Evolutionary conservation across 2,888 invertebrate species (phyloP).

Genomic region (Rhabditophanes sp.): DNA sequence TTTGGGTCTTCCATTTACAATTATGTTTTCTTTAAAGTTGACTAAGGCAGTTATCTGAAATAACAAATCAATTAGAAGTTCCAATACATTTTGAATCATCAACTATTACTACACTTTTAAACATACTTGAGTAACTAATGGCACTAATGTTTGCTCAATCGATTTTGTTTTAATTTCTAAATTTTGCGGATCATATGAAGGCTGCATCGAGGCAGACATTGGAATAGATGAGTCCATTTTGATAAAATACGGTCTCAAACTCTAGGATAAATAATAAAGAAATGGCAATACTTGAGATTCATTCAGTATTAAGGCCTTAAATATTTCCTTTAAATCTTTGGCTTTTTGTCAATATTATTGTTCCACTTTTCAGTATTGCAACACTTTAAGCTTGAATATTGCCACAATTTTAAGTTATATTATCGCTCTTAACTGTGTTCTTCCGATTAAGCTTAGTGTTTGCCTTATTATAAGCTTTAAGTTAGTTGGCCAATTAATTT

Average conservation of each 20-base stretch:
- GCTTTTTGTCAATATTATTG: constrained; percentile 4
- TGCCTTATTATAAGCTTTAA: no score
- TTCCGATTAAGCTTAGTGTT: no score
- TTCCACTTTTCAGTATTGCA: constrained; percentile 3
- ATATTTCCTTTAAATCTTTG: constrained; percentile 2
- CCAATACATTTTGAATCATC: constrained; percentile 1
- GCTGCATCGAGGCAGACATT: constrained; percentile 7
- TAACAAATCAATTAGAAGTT: constrained; percentile 3
- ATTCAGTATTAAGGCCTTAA: no score
- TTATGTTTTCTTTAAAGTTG: constrained; percentile 55
- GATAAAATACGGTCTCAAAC: no score
- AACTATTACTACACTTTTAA: no score
- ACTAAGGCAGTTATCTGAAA: constrained; percentile 73
- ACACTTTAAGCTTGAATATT: no score
- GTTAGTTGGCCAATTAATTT: no score
- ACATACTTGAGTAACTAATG: constrained; percentile 80
- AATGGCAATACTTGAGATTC: no score
- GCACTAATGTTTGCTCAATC: constrained; percentile 79
- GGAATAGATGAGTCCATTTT: not conserved
- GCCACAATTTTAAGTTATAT: no score
- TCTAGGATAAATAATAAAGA: no score
- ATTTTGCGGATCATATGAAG: constrained; percentile 42
- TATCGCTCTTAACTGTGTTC: no score
- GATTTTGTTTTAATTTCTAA: constrained; percentile 79
- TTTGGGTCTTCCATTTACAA: constrained; percentile 53